Percentiles rank a stretch among this genome's conserved stretches.
Evolutionary conservation across 2,888 invertebrate genomes (phyloP).

Genomic region (Escarpia spicata): DNA sequence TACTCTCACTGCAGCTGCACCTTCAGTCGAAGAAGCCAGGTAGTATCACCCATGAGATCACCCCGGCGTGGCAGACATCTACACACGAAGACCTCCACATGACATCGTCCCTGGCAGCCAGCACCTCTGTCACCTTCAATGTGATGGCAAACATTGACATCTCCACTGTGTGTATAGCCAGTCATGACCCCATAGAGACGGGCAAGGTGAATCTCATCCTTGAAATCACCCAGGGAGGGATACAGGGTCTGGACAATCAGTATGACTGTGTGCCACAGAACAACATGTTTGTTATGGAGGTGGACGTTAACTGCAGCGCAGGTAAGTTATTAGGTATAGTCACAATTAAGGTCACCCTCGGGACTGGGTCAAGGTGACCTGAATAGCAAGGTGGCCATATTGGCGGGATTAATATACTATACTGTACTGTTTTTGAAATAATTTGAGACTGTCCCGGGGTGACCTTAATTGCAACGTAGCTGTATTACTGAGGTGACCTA

Average conservation of each 20-base stretch:
- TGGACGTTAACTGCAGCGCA: conserved; percentile 23
- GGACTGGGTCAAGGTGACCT: too few relatives aligned
- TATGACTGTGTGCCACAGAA: conserved; percentile 25
- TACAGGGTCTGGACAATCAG: neutral
- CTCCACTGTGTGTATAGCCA: conserved; percentile 13
- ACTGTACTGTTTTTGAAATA: too few relatives aligned
- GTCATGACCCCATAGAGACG: conserved; percentile 12
- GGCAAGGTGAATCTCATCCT: neutral
- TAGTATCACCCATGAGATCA: conserved; percentile 24
- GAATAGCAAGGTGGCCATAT: too few relatives aligned
- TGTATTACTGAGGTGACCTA: too few relatives aligned
- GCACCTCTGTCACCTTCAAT: neutral
- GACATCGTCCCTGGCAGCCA: neutral
- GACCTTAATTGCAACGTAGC: too few relatives aligned
- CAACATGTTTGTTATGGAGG: neutral
- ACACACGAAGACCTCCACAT: neutral
- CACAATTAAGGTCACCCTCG: neutral
- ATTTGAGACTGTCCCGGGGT: too few relatives aligned
- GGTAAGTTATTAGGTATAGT: neutral
- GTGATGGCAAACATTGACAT: conserved; percentile 25
- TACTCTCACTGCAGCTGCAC: conserved; percentile 3
- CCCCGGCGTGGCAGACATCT: neutral
- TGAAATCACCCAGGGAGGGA: neutral
- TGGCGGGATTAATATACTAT: too few relatives aligned
- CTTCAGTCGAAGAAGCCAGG: neutral